Evolutionary conservation across 2,888 invertebrate genomes (phyloP), one percentile per base, ranked within the genome.

Genomic region (Blastobasis lacticolella): DNA sequence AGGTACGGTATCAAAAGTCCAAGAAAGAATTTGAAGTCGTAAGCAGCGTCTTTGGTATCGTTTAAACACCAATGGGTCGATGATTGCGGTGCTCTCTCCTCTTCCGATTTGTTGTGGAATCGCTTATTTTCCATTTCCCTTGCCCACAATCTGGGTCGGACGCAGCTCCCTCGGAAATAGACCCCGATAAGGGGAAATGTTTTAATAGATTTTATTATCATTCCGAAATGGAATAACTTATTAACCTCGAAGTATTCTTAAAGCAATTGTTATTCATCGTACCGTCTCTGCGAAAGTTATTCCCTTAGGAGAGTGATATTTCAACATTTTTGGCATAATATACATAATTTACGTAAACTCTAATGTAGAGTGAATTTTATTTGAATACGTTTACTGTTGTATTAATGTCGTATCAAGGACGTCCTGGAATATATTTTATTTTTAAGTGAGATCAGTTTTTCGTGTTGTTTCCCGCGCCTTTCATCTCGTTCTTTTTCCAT

Each of bases 111-210:
- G 69, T 69, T 67, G 68, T 69, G 66, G 62, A 63, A 67, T 64
- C 71, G 66, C 65, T 69, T 70, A 71, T 73, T 72, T 72, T 70
- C 73, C 68, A 67, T 74, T 73, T 71, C 67, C 68, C 66, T 66
- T 65, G 63, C 59, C 63, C 63, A 57, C 65, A 67, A 70, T 71
- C 66, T 66, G 66, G 67, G 66, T 61, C 64, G 63, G 61, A 64
- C 60, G 63, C 64, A 62, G 61, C 59, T 66, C 61, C 62, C 56
- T 62, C 54, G 61, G 64, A 59, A 56, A 59, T 56, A 45, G 57
- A 57, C 62, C 57, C 54, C 55, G 64, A 63, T 63, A 61, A 59
- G 57, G 55, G 59, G 59, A 60, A 58, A 59, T 60, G 59, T 59
- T 63, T 60, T 59, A 59, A 62, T 63, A 58, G 61, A 61, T 58